A percentile compares a stretch with the other conserved stretches of the same genome.
phyloP scores from a whole-genome alignment of 2,888 invertebrate genomes.

The Erebia palarica region DNA sequence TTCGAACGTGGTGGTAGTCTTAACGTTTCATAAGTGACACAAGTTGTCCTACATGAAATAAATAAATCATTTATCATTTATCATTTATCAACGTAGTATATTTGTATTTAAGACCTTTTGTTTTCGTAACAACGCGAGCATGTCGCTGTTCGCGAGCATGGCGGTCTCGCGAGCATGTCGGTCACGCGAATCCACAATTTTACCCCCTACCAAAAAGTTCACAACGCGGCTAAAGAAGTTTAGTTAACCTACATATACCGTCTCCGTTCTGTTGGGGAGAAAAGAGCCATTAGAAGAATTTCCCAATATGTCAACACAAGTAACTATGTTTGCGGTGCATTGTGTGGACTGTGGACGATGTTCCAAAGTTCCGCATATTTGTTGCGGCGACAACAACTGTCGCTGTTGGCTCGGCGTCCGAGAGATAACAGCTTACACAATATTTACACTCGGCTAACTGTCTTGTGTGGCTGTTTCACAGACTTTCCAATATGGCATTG shows the following conservation, averaged over 20 bases:
- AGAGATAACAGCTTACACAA: constrained; percentile 24
- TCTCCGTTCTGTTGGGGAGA: neutral
- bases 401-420: constrained; percentile 13
- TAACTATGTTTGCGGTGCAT: constrained; percentile 3
- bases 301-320: constrained; percentile 1
- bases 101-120: too few relatives aligned
- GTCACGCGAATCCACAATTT: too few relatives aligned
- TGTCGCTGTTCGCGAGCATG: too few relatives aligned
- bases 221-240: too few relatives aligned
- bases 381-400: constrained; percentile 8
- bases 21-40: too few relatives aligned
- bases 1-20: too few relatives aligned
- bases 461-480: constrained; percentile 1
- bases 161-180: too few relatives aligned
- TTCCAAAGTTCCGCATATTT: constrained; percentile 17
- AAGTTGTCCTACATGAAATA: too few relatives aligned
- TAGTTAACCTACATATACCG: neutral
- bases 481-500: neutral
- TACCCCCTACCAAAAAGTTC: too few relatives aligned
- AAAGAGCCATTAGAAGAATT: constrained; percentile 1
- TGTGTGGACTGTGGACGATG: constrained; percentile 1
- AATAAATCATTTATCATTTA: too few relatives aligned
- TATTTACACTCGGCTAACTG: constrained; percentile 18
- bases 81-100: too few relatives aligned
- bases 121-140: too few relatives aligned